These are phyloP conservation scores for Takifugu ocellatus DNA, from an alignment of 2,797 vertebrate species.

Conservation along the genomic window DNA sequence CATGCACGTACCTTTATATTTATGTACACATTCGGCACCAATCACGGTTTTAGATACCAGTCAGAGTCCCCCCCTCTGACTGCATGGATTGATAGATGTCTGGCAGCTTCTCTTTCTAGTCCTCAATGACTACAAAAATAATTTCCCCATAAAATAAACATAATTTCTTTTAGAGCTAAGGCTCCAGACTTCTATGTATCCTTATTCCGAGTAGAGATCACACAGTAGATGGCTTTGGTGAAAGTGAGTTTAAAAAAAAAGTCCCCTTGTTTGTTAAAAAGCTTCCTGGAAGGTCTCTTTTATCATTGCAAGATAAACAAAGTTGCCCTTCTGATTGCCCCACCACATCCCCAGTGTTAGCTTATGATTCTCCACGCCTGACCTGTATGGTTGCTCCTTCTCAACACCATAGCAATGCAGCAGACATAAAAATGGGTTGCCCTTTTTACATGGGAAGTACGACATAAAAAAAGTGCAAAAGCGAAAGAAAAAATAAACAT, in stretches of 20 bases:
- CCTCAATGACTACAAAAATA: conserved; percentile 1
- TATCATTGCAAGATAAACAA: conserved; percentile 20
- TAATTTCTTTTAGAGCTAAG: conserved; percentile 2
- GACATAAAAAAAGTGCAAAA: conserved; percentile 14
- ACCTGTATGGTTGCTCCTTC: conserved; percentile 23
- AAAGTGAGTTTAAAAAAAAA: background rate
- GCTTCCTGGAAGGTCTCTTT: conserved; percentile 15
- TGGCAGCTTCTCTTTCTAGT: conserved; percentile 56
- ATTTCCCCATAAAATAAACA: too few species aligned
- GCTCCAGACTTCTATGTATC: background rate
- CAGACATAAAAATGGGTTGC: conserved; percentile 94
- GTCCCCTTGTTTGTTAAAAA: conserved; percentile 7
- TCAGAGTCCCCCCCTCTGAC: too few species aligned
- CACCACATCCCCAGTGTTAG: conserved; percentile 23
- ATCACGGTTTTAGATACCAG: too few species aligned
- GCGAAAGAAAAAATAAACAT: conserved; percentile 14
- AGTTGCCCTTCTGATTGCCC: conserved; percentile 24
- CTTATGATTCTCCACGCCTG: conserved; percentile 28
- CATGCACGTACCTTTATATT: too few species aligned
- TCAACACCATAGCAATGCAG: conserved; percentile 54
- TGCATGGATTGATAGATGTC: conserved; percentile 55
- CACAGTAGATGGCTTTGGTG: conserved; percentile 5
- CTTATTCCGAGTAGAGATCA: conserved; percentile 1
- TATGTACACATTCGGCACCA: too few species aligned
- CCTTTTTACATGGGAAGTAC: conserved; percentile 76